Evolutionary conservation across 1,140 invertebrate species (phyloP), one percentile per base, ranked within the genome.

Genomic region (Hylyphantes graminicola): DNA sequence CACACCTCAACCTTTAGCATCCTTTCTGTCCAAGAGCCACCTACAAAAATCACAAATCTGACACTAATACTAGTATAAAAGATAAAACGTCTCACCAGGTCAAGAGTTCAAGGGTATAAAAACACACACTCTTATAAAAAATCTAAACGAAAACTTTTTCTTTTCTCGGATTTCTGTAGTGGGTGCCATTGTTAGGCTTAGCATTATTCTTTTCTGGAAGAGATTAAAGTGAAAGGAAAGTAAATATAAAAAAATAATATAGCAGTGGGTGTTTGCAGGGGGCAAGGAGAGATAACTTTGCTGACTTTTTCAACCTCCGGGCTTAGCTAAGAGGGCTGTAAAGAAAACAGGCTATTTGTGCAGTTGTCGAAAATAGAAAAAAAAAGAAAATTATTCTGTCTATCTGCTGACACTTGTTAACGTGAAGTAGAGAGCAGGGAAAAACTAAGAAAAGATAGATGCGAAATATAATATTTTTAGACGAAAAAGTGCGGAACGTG

Each of bases 131-230:
- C n/a, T 35, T 35, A 35, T 8, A 70, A 70, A 21, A 70, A 70
- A 70, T 53, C 9, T 53, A 70, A 53, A 54, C 17, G 15, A 17
- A 74, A 55, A 59, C 10, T 11, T 65, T 65, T 65, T 65, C 54
- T 74, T 70, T 74, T 74, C 54, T 35, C 7, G 50, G 51, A 21
- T 55, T 76, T 57, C 59, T 64, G 12, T 51, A 64, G 59, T 76
- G 64, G 72, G 54, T 55, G 48, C 74, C 59, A 63, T 76, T 76
- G 74, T 64, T 61, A 17, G 74, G 74, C 74, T 76, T 76, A 76
- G 74, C 74, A 76, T 76, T 76, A 76, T 76, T 76, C 74, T 76
- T 76, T 74, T 64, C 74, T 76, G 61, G 59, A 57, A 51, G 48
- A 76, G 74, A 76, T 76, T 76, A 76, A 76, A 76, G 74, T 76